Conservation (phyloP, 2,888 invertebrate genomes). For the Steinernema carpocapsae region DNA sequence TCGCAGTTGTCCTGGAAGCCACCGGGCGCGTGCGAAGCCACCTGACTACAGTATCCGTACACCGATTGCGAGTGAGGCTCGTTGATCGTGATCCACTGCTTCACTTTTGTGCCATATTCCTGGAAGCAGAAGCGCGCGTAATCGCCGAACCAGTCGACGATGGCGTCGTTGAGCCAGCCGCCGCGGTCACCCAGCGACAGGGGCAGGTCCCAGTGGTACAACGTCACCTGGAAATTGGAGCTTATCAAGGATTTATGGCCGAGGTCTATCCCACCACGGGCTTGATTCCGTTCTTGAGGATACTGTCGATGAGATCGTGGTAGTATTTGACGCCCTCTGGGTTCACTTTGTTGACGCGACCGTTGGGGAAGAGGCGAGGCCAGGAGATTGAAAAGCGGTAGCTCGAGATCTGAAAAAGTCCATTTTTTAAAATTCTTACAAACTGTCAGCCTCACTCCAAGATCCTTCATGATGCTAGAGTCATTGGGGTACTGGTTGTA, state of each 20-base stretch:
- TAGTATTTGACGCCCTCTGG: slow-evolving; percentile 80
- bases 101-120: slow-evolving; percentile 68
- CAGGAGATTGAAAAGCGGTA: slow-evolving; percentile 75
- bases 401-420: slow-evolving; percentile 38
- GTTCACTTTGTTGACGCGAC: slow-evolving; percentile 77
- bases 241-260: not conserved
- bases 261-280: slow-evolving; percentile 71
- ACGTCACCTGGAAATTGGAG: slow-evolving; percentile 42
- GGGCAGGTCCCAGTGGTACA: slow-evolving; percentile 68
- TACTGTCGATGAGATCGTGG: slow-evolving; percentile 78
- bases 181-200: slow-evolving; percentile 70
- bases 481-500: slow-evolving; percentile 77
- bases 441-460: slow-evolving; percentile 70
- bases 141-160: slow-evolving; percentile 67
- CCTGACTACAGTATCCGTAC: slow-evolving; percentile 40
- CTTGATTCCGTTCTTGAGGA: slow-evolving; percentile 74
- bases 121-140: slow-evolving; percentile 69
- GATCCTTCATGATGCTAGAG: slow-evolving; percentile 73
- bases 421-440: not conserved
- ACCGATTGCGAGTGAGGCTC: slow-evolving; percentile 75
- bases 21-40: slow-evolving; percentile 44
- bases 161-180: slow-evolving; percentile 67
- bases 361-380: slow-evolving; percentile 79
- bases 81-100: slow-evolving; percentile 79
- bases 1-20: slow-evolving; percentile 31